Base-by-base conservation (phyloP, 2,888 invertebrate species). In the Parnassius glacialis region DNA sequence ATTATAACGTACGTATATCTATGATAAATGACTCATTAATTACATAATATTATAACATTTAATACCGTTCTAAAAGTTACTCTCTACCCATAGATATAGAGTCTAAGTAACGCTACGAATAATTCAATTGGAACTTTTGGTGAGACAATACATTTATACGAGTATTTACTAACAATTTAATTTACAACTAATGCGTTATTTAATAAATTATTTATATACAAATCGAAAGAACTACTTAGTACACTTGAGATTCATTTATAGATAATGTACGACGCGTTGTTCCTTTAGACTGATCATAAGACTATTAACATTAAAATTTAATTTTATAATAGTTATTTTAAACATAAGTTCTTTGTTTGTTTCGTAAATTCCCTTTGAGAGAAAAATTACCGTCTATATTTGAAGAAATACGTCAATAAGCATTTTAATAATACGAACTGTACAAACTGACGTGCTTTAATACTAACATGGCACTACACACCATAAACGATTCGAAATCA, bases 381-480 rank as follows among this genome's bases (percentile, higher is more conserved):
- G 48, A 59, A 44, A 41, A 34, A 55, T 55, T 11, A 42, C 47
- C 20, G 10, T 51, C 51, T n/a, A 45, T 52, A 13, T 59, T 47
- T 10, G 42, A 59, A 55, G 13, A 51, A 55, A 13, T 52, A 52
- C 13, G n/a, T 45, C 10, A 58, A 58, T 52, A 79, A 76, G 80
- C 73, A 75, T 74, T 72, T 74, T 74, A 80, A 76, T 81, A 80
- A 81, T 82, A 83, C 79, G 74, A 80, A 77, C 73, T 73, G 75
- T 78, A 78, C 69, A 75, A 64, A 70, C 74, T 75, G 78, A 79
- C 74, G 68, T 68, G 45, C 59, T 50, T 70, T 87, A 87, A 89
- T 87, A 87, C 89, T 90, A 90, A 87, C 80, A 90, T 91, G 90
- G 90, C 90, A 91, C 90, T 82, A 73, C 72, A 87, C 79, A 90